phyloP scores from a whole-genome alignment of 1,140 invertebrate species.

The Trichomalopsis sarcophagae region DNA sequence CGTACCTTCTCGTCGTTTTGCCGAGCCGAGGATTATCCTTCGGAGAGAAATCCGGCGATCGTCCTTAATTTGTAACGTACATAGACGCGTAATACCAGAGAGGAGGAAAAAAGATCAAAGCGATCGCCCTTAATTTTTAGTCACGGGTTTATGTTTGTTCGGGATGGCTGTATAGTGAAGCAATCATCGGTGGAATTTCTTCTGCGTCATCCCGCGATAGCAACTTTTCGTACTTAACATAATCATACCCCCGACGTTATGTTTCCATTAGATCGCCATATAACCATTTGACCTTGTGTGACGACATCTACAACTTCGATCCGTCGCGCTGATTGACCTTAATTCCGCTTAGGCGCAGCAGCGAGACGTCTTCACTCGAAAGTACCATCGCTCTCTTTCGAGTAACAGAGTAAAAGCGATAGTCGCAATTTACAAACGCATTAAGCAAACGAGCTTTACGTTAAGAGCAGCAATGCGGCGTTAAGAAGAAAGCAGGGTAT shows the following conservation, averaged over 20 bases:
- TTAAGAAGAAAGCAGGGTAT: background rate
- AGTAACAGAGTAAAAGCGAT: background rate
- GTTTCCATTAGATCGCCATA: background rate
- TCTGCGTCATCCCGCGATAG: background rate
- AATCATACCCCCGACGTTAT: background rate
- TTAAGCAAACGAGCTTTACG: constrained; percentile 35
- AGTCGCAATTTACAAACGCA: constrained; percentile 34
- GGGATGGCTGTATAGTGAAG: background rate
- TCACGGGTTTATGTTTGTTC: too few relatives aligned
- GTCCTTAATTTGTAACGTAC: background rate
- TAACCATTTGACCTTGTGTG: background rate
- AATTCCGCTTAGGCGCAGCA: too few relatives aligned
- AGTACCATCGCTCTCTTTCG: background rate
- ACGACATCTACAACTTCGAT: background rate
- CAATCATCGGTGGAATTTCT: background rate
- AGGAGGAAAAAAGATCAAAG: background rate
- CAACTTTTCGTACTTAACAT: background rate
- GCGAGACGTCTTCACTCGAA: too few relatives aligned
- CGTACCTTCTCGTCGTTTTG: too few relatives aligned
- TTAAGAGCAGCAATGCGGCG: background rate
- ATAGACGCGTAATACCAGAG: background rate
- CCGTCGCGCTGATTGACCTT: too few relatives aligned
- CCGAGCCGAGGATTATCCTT: too few relatives aligned
- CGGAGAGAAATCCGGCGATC: background rate
- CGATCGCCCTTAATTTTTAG: background rate